These are phyloP conservation scores for Paelopatides confundens DNA, from an alignment of 53 echinoderm and acorn worm species.

Conservation along the genomic window DNA sequence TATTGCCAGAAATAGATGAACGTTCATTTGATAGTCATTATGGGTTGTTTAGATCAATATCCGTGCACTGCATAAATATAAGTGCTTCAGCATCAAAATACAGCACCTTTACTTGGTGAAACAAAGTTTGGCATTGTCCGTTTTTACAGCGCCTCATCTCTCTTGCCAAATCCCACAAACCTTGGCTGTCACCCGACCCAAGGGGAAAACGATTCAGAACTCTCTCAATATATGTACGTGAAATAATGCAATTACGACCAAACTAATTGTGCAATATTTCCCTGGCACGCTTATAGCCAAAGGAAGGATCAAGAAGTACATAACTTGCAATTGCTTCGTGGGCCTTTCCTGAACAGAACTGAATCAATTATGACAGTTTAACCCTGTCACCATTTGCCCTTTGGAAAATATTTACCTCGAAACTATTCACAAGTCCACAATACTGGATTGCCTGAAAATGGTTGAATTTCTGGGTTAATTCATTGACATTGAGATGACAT, in stretches of 20 bases:
- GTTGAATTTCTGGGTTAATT: slow-evolving; percentile 68
- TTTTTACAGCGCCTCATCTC: slow-evolving; percentile 75
- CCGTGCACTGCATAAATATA: no score
- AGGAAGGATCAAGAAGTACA: slow-evolving; percentile 43
- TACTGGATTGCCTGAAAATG: slow-evolving; percentile 76
- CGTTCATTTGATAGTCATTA: no score
- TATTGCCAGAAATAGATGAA: no score
- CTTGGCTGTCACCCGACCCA: slow-evolving; percentile 28
- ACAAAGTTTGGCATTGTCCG: slow-evolving; percentile 62
- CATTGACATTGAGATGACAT: slow-evolving; percentile 63
- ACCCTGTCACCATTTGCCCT: slow-evolving; percentile 33
- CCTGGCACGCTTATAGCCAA: slow-evolving; percentile 45
- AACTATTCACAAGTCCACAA: slow-evolving; percentile 64
- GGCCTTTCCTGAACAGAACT: slow-evolving; percentile 65
- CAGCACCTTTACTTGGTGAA: no score
- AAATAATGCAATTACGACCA: slow-evolving; percentile 65
- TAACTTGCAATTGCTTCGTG: slow-evolving; percentile 55
- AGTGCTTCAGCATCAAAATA: no score
- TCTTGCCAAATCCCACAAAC: slow-evolving; percentile 66
- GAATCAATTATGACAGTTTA: slow-evolving; percentile 61
- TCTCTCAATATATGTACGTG: slow-evolving; percentile 48
- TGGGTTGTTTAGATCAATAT: no score
- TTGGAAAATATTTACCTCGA: slow-evolving; percentile 61
- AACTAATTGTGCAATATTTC: slow-evolving; percentile 68
- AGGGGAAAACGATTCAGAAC: slow-evolving; percentile 54